Conservation (phyloP, 2,888 invertebrate species). For the Melipona bicolor region DNA sequence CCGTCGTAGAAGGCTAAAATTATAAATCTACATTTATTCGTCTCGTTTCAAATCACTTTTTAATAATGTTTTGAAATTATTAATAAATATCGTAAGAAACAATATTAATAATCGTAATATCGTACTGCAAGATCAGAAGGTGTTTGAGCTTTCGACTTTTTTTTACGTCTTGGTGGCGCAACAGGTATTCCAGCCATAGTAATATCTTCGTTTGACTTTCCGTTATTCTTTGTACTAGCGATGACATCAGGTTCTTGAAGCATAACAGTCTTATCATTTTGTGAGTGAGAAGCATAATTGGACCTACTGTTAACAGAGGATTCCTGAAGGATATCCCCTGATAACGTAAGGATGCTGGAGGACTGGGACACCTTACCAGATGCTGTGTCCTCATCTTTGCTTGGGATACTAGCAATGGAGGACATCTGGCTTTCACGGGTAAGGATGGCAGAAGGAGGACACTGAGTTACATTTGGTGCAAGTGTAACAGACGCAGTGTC, state of each 20-base stretch:
- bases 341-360: slow-evolving; percentile 80
- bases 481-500: slow-evolving; percentile 78
- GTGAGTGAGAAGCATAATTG: slow-evolving; percentile 73
- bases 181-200: slow-evolving; percentile 85
- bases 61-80: not conserved
- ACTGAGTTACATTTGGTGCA: slow-evolving; percentile 73
- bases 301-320: slow-evolving; percentile 75
- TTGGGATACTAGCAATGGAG: slow-evolving; percentile 79
- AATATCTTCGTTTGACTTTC: slow-evolving; percentile 78
- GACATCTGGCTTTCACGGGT: slow-evolving; percentile 79
- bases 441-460: slow-evolving; percentile 69
- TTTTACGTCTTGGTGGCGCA: slow-evolving; percentile 93
- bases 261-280: slow-evolving; percentile 77
- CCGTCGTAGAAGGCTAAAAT: slow-evolving; percentile 83
- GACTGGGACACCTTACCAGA: slow-evolving; percentile 82
- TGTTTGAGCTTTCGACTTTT: slow-evolving; percentile 86
- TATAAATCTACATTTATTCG: slow-evolving; percentile 22
- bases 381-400: slow-evolving; percentile 81
- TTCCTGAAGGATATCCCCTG: slow-evolving; percentile 80
- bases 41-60: not conserved
- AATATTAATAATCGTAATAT: slow-evolving; percentile 40
- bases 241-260: slow-evolving; percentile 96
- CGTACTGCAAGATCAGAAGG: slow-evolving; percentile 83
- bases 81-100: slow-evolving; percentile 1
- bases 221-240: slow-evolving; percentile 91